Conservation (phyloP, 2,113 vertebrate genomes). For the Pimephales promelas region DNA sequence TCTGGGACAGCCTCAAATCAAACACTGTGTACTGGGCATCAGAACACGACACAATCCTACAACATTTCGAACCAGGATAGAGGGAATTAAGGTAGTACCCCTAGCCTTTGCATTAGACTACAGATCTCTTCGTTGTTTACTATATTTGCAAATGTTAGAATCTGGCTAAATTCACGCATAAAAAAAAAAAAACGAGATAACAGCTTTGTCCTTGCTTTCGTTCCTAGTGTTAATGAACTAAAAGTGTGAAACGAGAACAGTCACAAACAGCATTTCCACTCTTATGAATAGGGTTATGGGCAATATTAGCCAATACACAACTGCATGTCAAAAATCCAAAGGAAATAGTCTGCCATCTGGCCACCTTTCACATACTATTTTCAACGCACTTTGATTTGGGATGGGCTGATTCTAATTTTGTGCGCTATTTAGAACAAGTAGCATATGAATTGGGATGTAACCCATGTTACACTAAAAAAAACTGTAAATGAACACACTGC, state of each 20-base stretch:
- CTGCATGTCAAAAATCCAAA: neutral
- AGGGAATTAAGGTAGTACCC: neutral
- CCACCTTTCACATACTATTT: slow-evolving; percentile 2
- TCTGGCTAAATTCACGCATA: too few species aligned
- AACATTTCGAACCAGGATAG: neutral
- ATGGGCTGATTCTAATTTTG: slow-evolving; percentile 15
- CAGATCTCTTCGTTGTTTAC: neutral
- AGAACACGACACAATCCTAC: neutral
- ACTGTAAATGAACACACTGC: neutral
- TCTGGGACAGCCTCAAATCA: too few species aligned
- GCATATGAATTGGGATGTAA: slow-evolving; percentile 17
- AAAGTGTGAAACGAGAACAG: neutral
- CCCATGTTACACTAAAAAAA: neutral
- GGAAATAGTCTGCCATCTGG: neutral
- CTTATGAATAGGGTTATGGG: neutral
- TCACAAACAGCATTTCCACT: neutral
- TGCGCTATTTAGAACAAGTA: neutral
- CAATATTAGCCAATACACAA: neutral
- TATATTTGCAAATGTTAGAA: neutral
- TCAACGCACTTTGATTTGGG: neutral
- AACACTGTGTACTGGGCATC: too few species aligned
- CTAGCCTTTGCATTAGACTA: neutral
- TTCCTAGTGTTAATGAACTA: neutral
- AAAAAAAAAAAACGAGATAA: too few species aligned
- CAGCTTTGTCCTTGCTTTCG: neutral